Percentiles rank a stretch among this genome's conserved stretches.
Conservation (phyloP, 2,797 vertebrate species). For the Natrix natrix region DNA sequence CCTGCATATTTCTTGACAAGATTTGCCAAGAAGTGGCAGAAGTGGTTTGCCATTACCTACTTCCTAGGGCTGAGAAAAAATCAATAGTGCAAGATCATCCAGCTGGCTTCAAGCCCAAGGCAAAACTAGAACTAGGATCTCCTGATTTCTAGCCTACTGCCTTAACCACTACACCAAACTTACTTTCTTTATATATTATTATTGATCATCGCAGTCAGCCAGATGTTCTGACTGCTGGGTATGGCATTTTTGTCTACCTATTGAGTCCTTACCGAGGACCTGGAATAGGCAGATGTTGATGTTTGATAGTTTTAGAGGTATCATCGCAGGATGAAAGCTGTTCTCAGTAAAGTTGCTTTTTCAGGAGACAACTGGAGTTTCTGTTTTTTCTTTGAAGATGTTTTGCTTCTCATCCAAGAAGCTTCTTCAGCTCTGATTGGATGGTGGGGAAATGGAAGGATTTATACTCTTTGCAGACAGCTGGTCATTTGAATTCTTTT, state of each 20-base stretch:
- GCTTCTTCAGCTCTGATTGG: no score
- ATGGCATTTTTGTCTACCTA: background rate
- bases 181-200: background rate
- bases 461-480: no score
- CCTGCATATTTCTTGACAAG: background rate
- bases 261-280: background rate
- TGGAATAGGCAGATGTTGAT: no score
- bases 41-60: background rate
- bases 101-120: background rate
- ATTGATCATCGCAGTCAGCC: background rate
- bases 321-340: no score
- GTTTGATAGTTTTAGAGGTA: no score
- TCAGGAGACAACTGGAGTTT: no score
- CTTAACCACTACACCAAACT: background rate
- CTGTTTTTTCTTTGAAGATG: no score
- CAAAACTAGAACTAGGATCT: background rate
- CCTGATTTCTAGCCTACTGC: background rate
- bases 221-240: background rate
- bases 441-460: no score
- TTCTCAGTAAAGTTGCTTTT: no score
- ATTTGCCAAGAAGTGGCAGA: background rate
- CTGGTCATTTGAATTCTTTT: no score
- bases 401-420: no score
- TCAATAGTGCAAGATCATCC: background rate
- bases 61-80: background rate